Evolutionary conservation across 2,797 vertebrate species (phyloP).

Genomic region (Petrocephalus schoutedeni): DNA sequence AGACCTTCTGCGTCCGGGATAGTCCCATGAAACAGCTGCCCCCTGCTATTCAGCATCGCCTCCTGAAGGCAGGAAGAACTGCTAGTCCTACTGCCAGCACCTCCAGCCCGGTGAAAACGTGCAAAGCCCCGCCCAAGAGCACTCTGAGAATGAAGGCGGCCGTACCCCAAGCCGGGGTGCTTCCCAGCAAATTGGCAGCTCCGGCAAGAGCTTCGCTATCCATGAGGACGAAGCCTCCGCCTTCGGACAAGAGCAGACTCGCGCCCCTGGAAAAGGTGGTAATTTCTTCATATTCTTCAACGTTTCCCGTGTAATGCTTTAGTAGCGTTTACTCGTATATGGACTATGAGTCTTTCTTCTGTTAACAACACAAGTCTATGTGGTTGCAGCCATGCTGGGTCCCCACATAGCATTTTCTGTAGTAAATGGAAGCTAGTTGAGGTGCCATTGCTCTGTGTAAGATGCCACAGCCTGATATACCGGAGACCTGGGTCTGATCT

Average conservation of each 20-base stretch:
- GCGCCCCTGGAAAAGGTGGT: slow-evolving; percentile 55
- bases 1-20: slow-evolving; percentile 78
- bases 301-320: neutral
- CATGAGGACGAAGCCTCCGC: slow-evolving; percentile 36
- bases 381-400: neutral
- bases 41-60: slow-evolving; percentile 58
- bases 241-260: slow-evolving; percentile 43
- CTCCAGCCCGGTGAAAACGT: slow-evolving; percentile 53
- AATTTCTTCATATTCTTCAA: neutral
- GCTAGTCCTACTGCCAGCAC: slow-evolving; percentile 33
- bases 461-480: neutral
- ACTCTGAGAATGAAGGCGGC: slow-evolving; percentile 42
- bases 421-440: neutral
- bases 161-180: slow-evolving; percentile 25
- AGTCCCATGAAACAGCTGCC: slow-evolving; percentile 70
- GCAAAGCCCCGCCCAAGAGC: slow-evolving; percentile 39
- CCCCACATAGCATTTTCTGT: neutral
- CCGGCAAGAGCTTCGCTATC: slow-evolving; percentile 27
- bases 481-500: neutral
- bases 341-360: neutral
- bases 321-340: neutral
- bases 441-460: neutral
- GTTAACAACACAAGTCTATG: neutral
- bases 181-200: slow-evolving; percentile 19
- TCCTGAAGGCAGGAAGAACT: slow-evolving; percentile 31